Evolutionary conservation across 2,113 vertebrate species (phyloP), one percentile per base, ranked within the genome.

Genomic region (Bambusicola thoracicus): DNA sequence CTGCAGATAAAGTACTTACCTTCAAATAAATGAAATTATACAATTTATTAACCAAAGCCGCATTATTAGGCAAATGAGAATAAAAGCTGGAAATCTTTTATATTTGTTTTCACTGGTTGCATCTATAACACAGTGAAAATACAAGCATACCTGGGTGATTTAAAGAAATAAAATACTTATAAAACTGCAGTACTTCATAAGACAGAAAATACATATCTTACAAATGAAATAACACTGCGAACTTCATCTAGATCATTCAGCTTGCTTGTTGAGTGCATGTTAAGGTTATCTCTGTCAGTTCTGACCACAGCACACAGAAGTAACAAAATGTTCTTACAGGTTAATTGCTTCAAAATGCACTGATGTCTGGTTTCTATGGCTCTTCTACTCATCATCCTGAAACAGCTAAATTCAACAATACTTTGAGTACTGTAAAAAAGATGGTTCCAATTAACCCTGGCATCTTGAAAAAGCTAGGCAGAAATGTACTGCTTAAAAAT

Each of bases 311-410:
- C 87, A 76, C 10, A 65, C 67, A 76, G 41, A 24, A 43, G 70
- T 43, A 62, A 22, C 40, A 78, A 67, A 73, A 61, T 84, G 36
- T 81, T 68, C 51, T n/a, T 87, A 61, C 8, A 16, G 36, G 41
- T 92, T 95, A 93, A 86, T 92, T 85, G 32, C 22, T 90, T 90
- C 61, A 93, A 72, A 96, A 81, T 34, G 2, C 10, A 59, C n/a
- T 58, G 43, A 80, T 63, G 17, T 48, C 22, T 79, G 38, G 75
- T 95, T 81, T 73, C 93, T 66, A 91, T 72, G 85, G 51, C 17
- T 74, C 18, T 94, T 4, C 21, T 75, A 65, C 44, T 82, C 15
- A 18, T 59, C 46, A 34, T 46, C 20, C 55, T 65, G 40, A 85
- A 88, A 92, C 36, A 30, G 40, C 10, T 81, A 72, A 55, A 81